These are phyloP conservation scores for Vipera ursinii DNA, from an alignment of 2,797 vertebrate genomes.

Conservation along the genomic window DNA sequence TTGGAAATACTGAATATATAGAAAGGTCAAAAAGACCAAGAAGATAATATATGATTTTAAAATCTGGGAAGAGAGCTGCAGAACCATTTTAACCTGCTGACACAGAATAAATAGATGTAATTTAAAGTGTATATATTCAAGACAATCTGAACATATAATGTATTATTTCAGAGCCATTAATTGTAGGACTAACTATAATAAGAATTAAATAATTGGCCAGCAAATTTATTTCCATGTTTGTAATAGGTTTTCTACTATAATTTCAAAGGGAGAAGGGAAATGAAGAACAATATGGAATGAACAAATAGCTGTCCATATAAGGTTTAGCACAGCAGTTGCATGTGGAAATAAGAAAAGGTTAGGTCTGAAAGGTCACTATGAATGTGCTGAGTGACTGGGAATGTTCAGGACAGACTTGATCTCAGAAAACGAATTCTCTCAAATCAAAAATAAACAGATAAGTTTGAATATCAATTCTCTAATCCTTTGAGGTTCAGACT, in stretches of 20 bases:
- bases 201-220: background rate
- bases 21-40: constrained; percentile 44
- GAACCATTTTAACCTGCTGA: constrained; percentile 51
- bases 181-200: background rate
- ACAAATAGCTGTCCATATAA: background rate
- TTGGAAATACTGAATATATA: constrained; percentile 21
- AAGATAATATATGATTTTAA: constrained; percentile 61
- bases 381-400: constrained; percentile 46
- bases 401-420: constrained; percentile 50
- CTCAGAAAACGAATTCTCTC: constrained; percentile 46
- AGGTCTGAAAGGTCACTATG: background rate
- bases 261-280: background rate
- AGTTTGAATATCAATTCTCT: background rate
- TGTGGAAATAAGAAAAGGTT: constrained; percentile 13
- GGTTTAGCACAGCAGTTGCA: background rate
- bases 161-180: background rate
- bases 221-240: background rate
- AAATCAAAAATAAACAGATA: constrained; percentile 51
- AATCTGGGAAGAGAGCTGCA: constrained; percentile 66
- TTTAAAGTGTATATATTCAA: background rate
- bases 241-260: background rate
- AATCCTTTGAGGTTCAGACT: background rate
- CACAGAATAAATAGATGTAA: constrained; percentile 50
- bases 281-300: background rate
- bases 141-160: background rate